Evolutionary conservation across 2,888 invertebrate genomes (phyloP), one percentile per base, ranked within the genome.

Genomic region (Ectropis crepuscularia): DNA sequence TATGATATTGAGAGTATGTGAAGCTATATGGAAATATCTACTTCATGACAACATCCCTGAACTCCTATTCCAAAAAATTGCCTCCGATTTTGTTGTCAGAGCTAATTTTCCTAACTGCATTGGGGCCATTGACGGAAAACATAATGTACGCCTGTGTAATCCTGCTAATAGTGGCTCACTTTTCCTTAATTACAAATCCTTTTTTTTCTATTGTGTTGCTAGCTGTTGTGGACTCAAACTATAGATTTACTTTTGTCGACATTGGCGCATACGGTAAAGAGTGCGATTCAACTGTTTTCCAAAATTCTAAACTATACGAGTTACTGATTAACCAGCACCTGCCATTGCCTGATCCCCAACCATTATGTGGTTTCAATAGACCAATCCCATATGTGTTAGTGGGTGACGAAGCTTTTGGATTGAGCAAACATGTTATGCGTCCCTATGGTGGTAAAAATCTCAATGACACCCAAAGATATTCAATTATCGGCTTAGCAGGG

Each of bases 261-360:
- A 28, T 60, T 6, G 60, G 46, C 28, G 16, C 46, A 46, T 46
- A 46, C 46, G 66, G 68, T 5, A 64, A 68, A 48, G 65, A 68
- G 58, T 51, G 67, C 57, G 65, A 67, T 61, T 67, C 67, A 45
- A 72, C 66, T 46, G 46, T 46, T 46, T 46, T 46, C 8, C 46
- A 16, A 46, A 46, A 46, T 67, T 71, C 68, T 55, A 68, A 54
- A 61, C 67, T 72, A 38, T 73, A 71, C 68, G 60, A 72, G 67
- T 50, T 68, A 54, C 59, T 72, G 64, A 73, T 70, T 61, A 2
- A 4, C 61, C 55, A 57, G 59, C 59, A 66, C 47, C 47, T 60
- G 50, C 53, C 50, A 53, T 62, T 61, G 49, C 62, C 59, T 63
- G 55, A 49, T 60, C 53, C 46, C 28, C 16, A 46, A 8, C 16